These are phyloP conservation scores for Choloepus hoffmanni DNA, from an alignment of 2,113 vertebrate genomes.

Conservation along the genomic window DNA sequence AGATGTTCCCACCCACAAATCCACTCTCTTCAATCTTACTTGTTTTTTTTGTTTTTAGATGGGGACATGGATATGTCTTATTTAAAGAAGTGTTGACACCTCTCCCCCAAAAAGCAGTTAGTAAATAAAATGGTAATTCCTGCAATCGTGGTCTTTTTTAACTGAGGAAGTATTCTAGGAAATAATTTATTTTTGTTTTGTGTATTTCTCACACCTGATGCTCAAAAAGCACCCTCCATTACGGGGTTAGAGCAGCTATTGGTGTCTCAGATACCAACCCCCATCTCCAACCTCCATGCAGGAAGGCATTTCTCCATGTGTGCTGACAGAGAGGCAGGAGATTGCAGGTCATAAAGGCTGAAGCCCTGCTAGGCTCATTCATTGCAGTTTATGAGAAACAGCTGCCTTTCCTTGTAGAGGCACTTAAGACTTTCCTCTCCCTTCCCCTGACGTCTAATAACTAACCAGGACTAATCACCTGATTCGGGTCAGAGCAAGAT, in stretches of 20 bases:
- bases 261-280: neutral
- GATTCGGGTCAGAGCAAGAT: constrained; percentile 58
- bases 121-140: neutral
- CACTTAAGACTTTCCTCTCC: neutral
- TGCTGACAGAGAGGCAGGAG: neutral
- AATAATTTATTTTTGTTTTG: neutral
- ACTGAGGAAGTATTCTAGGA: neutral
- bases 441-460: constrained; percentile 4
- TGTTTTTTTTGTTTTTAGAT: neutral
- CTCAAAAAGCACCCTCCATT: neutral
- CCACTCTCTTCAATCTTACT: neutral
- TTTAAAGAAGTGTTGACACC: neutral
- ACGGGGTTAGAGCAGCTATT: neutral
- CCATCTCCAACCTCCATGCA: too few relatives aligned
- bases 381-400: neutral
- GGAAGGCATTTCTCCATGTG: neutral
- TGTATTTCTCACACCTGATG: neutral
- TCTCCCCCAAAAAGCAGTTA: neutral
- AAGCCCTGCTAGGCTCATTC: neutral
- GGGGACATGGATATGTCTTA: neutral
- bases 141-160: neutral
- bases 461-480: neutral
- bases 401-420: neutral
- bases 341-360: neutral
- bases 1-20: neutral